Conservation (phyloP, 2,888 invertebrate genomes). For the Thelaira solivaga region DNA sequence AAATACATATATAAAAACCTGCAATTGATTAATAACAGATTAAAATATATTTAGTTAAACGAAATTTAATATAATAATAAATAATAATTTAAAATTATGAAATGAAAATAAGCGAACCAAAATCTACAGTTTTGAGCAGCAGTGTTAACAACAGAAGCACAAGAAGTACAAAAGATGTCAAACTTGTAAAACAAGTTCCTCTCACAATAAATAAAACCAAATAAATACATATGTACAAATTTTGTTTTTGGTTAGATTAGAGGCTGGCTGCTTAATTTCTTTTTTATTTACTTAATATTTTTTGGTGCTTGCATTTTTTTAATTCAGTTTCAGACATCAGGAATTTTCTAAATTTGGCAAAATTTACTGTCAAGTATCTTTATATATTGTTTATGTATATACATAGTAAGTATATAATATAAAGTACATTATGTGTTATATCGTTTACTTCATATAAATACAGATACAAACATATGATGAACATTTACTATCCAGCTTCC, state of each 20-base stretch:
- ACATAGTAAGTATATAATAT: no score
- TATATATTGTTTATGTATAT: no score
- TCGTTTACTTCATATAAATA: no score
- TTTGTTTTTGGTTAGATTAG: neutral
- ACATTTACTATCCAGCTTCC: no score
- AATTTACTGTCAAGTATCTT: no score
- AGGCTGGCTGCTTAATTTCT: neutral
- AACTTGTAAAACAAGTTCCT: conserved; percentile 55
- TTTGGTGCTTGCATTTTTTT: neutral
- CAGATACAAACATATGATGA: no score
- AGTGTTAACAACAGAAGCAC: neutral
- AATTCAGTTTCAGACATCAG: neutral
- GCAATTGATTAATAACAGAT: no score
- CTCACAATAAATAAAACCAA: conserved; percentile 36
- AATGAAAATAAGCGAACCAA: neutral
- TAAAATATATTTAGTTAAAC: no score
- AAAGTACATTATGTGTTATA: no score
- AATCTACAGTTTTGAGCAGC: conserved; percentile 15
- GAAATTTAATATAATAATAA: neutral
- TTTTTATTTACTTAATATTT: neutral
- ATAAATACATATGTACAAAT: no score
- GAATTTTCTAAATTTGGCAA: neutral
- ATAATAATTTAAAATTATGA: conserved; percentile 4
- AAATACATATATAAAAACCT: no score
- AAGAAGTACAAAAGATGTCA: conserved; percentile 37